Conservation (phyloP, 1,140 invertebrate species). For the Cataglyphis hispanica region DNA sequence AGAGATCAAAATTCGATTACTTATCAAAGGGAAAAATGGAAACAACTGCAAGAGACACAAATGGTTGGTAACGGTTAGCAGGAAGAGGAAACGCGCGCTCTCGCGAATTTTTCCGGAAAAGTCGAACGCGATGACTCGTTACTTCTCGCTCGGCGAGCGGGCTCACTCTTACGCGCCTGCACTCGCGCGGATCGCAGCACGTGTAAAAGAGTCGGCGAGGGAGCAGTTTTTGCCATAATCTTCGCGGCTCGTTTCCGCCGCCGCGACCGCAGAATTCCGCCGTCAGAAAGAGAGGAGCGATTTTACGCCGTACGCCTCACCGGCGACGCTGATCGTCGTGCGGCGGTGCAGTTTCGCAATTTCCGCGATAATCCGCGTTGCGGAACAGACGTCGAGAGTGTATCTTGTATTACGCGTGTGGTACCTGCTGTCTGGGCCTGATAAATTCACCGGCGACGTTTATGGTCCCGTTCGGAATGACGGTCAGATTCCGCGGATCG, state of each 20-base stretch:
- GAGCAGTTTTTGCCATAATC: slow-evolving; percentile 65
- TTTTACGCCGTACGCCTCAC: slow-evolving; percentile 63
- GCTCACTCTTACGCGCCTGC: slow-evolving; percentile 13
- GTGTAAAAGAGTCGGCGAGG: slow-evolving; percentile 52
- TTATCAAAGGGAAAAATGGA: background rate
- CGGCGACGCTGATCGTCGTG: slow-evolving; percentile 61
- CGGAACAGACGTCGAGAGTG: slow-evolving; percentile 31
- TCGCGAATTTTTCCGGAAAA: slow-evolving; percentile 56
- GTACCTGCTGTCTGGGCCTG: slow-evolving; percentile 1
- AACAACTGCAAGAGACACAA: background rate
- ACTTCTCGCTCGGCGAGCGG: background rate
- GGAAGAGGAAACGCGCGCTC: slow-evolving; percentile 28
- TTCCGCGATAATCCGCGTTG: slow-evolving; percentile 60
- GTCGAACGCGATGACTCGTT: slow-evolving; percentile 54
- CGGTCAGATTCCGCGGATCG: background rate
- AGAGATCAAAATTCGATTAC: background rate
- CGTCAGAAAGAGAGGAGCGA: slow-evolving; percentile 25
- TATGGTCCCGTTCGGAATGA: slow-evolving; percentile 28
- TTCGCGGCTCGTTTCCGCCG: slow-evolving; percentile 69
- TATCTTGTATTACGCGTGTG: background rate
- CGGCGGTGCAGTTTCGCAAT: slow-evolving; percentile 49
- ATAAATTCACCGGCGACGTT: slow-evolving; percentile 52
- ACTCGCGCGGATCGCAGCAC: slow-evolving; percentile 45
- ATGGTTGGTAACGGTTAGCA: slow-evolving; percentile 27
- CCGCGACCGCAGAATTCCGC: slow-evolving; percentile 59